A percentile compares a stretch with the other conserved stretches of the same genome.
These are phyloP conservation scores for Rhopalosiphum maidis DNA, from an alignment of 1,140 invertebrate genomes.

Conservation along the genomic window DNA sequence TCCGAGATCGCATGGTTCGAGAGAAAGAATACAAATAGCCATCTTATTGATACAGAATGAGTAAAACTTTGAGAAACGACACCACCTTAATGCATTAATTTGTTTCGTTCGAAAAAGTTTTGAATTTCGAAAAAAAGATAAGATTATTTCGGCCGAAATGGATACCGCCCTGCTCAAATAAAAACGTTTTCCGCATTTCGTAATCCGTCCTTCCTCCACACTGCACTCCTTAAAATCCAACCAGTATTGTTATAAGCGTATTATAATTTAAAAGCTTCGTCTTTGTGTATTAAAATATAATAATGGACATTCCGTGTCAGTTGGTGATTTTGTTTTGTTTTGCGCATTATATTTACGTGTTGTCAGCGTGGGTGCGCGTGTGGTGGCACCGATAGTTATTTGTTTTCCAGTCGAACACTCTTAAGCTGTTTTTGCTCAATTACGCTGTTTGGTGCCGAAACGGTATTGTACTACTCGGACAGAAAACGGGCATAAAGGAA, in stretches of 20 bases:
- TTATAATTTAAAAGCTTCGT: conserved; percentile 12
- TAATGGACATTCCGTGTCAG: background rate
- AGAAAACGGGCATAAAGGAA: background rate
- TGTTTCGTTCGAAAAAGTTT: background rate
- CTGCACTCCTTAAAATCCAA: background rate
- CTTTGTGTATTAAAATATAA: background rate
- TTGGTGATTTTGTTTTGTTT: background rate
- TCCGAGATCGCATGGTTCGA: background rate
- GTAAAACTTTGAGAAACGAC: background rate
- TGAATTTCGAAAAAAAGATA: background rate
- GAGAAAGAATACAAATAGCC: background rate
- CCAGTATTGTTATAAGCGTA: background rate
- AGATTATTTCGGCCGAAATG: background rate
- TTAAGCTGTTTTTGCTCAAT: background rate
- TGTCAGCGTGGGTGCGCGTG: background rate
- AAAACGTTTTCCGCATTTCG: background rate
- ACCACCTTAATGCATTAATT: background rate
- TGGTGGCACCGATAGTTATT: background rate
- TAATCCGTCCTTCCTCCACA: background rate
- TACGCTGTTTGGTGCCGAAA: background rate
- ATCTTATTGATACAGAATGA: background rate
- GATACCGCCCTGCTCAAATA: background rate
- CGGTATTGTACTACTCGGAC: background rate
- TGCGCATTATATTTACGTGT: background rate
- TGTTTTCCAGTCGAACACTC: background rate